Evolutionary conservation across 2,797 vertebrate species (phyloP), one percentile per base, ranked within the genome.

Genomic region (Champsocephalus gunnari): DNA sequence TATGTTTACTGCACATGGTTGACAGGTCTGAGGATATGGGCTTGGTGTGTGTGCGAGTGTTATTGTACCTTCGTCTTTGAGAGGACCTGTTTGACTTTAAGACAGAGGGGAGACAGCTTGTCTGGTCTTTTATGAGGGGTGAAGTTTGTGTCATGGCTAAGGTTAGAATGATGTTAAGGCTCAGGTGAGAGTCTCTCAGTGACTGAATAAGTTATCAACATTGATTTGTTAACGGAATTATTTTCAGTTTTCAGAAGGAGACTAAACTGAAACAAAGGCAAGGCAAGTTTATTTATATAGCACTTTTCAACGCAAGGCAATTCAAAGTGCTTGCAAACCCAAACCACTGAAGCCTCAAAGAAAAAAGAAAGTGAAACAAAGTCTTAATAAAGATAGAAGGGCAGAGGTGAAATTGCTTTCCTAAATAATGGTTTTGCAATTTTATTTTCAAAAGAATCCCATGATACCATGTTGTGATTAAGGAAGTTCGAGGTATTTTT

Each of bases 1-100:
- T 73, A 66, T 77, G 75, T 88, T 79, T 79, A 74, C 77, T 68
- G 61, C 81, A 75, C 59, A 77, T 11, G 56, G 17, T 49, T 71
- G 84, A 83, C 69, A 71, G 66, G 73, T 59, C 13, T 49, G 61
- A 78, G 70, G 53, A 74, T 77, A 28, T 8, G 51, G 12, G 12
- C n/a, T 16, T 16, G 12, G 17, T 32, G 10, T 61, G 53, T 34
- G 16, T 14, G 50, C 32, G 41, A 67, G 14, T 21, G 41, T 47
- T 50, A 1, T 11, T 59, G 21, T 19, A 28, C 67, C 63, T 75
- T 71, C 8, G 47, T 68, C 49, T 82, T 45, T 3, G 12, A 2
- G 9, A 55, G 50, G 41, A 28, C 43, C 11, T 59, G 19, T 57
- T 59, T 49, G 28, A 66, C 57, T 51, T 50, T 59, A 3, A 62